Conservation (phyloP, 2,113 vertebrate genomes). For the Colistium nudipinnis region DNA sequence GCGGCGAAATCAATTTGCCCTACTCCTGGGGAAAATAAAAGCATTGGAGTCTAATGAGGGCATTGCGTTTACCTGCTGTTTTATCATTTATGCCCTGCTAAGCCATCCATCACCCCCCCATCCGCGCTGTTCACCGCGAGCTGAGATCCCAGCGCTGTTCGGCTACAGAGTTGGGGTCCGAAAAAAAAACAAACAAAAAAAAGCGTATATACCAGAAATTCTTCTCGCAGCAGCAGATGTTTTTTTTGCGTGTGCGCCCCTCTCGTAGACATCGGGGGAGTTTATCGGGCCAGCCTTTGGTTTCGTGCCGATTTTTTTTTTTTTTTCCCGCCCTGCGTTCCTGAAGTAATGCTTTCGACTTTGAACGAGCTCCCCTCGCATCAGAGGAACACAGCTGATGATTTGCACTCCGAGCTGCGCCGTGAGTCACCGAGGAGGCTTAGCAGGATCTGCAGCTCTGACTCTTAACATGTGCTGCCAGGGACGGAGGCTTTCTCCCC, state of each 20-base stretch:
- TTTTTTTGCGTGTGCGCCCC: slow-evolving; percentile 38
- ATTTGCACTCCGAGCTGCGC: slow-evolving; percentile 73
- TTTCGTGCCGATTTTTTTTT: slow-evolving; percentile 69
- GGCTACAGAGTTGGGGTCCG: not conserved
- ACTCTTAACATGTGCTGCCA: slow-evolving; percentile 77
- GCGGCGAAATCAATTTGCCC: slow-evolving; percentile 74
- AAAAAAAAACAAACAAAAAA: slow-evolving; percentile 8
- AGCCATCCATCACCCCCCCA: slow-evolving; percentile 72
- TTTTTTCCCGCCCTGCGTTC: slow-evolving; percentile 63
- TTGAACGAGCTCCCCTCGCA: slow-evolving; percentile 76
- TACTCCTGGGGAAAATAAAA: slow-evolving; percentile 79
- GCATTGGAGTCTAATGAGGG: slow-evolving; percentile 73
- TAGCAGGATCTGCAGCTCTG: slow-evolving; percentile 79
- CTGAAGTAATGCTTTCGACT: slow-evolving; percentile 69
- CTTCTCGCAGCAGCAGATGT: slow-evolving; percentile 42
- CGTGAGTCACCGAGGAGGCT: slow-evolving; percentile 80
- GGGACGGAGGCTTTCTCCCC: slow-evolving; percentile 66
- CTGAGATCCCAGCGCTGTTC: slow-evolving; percentile 44
- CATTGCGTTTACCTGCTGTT: slow-evolving; percentile 78
- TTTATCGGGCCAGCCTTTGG: slow-evolving; percentile 59
- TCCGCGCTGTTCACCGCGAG: slow-evolving; percentile 57
- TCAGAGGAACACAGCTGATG: slow-evolving; percentile 74
- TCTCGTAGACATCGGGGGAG: slow-evolving; percentile 55
- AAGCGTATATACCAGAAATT: slow-evolving; percentile 19
- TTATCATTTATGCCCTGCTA: slow-evolving; percentile 75